Evolutionary conservation across 1,140 invertebrate genomes (phyloP), one percentile per base, ranked within the genome.

Genomic region (Heterodera carotae): DNA sequence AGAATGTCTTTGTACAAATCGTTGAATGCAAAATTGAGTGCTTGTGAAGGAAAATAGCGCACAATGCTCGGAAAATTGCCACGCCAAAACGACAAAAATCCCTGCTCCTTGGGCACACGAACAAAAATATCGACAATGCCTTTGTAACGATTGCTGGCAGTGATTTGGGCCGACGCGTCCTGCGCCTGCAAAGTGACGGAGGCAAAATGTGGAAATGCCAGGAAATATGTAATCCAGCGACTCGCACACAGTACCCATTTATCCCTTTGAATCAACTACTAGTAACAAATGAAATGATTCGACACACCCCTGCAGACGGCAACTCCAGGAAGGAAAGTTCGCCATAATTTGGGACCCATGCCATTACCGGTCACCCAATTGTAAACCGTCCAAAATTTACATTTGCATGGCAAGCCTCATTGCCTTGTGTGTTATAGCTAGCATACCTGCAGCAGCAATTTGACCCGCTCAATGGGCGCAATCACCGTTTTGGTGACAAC

Each of bases 161-260:
- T 83, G 88, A 95, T 94, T 89, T 94, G 93, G 89, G 92, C 93
- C 12, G 87, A 88, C 25, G 86, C 86, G 78, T 87, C 87, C 85
- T 87, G 86, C 27, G 88, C 86, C 87, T 87, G 75, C 69, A 88
- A 69, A 56, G 10, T 56, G 53, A 12, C n/a, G 10, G 53, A n/a
- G 10, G 10, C 10, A 12, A 56, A 56, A n/a, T 12, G 53, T 56
- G 53, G 10, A n/a, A n/a, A n/a, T n/a, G n/a, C n/a, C n/a, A n/a
- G n/a, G n/a, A n/a, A n/a, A n/a, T n/a, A n/a, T n/a, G n/a, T n/a
- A n/a, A n/a, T n/a, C n/a, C n/a, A n/a, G n/a, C n/a, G n/a, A n/a
- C n/a, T n/a, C n/a, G n/a, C n/a, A n/a, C n/a, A n/a, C n/a, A n/a
- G n/a, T n/a, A n/a, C n/a, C n/a, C n/a, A n/a, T n/a, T n/a, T n/a